Evolutionary conservation across 2,113 vertebrate species (phyloP), one percentile per base, ranked within the genome.

Genomic region (Ursus arctos): DNA sequence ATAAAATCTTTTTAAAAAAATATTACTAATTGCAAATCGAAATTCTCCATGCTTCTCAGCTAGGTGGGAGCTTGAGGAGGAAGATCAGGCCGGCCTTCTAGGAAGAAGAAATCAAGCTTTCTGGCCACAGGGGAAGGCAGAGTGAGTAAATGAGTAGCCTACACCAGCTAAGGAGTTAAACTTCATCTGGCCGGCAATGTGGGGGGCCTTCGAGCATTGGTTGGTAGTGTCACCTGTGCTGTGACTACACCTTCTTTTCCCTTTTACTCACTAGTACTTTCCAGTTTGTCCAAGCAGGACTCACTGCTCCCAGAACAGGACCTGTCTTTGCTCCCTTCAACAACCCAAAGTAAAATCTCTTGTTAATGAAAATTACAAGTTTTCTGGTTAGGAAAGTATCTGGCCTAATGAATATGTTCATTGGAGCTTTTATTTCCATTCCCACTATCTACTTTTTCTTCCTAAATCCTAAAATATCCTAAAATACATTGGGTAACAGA

Each of bases 401-500:
- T 26, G 61, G 77, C 83, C 72, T 86, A 86, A 92, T 94, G 94
- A 96, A 95, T 93, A 97, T 89, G 72, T 79, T 94, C 51, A 74
- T 89, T 92, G 28, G 43, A 88, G 26, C 65, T 88, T 97, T 96
- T 57, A 82, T 91, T 96, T 96, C 36, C 81, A 63, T 88, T 88
- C 72, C 24, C 11, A 67, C 43, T 59, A 69, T 82, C 74, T 57
- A 81, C 63, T 83, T 94, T 84, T 92, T 92, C 80, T 89, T 93
- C 72, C 77, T 91, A 51, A 93, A 81, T 67, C 87, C 77, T 85
- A 95, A 95, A 94, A 85, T 95, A 74, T 67, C 72, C 53, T 65
- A 93, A 98, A 95, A 96, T 96, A 86, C 31, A 71, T 93, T 91
- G 91, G 55, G 92, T 94, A 92, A 80, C 91, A 95, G 88, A 76